Conservation (phyloP, 2,113 vertebrate species). For the Callochromis pleurospilus region DNA sequence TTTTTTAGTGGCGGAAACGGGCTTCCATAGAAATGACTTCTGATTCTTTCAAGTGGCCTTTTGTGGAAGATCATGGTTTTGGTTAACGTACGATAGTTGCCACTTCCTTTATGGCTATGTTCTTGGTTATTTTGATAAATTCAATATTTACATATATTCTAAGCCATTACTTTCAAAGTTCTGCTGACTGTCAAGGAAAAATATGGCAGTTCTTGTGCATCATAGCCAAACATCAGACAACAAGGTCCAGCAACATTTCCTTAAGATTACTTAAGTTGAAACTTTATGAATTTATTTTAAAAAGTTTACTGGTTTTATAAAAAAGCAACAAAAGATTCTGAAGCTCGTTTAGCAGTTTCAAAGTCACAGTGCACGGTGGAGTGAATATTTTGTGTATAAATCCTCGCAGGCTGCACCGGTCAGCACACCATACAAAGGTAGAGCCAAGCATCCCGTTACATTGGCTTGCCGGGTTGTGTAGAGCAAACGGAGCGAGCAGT, state of each 20-base stretch:
- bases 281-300: background rate
- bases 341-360: fast-evolving
- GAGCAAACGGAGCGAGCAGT: background rate
- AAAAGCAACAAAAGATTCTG: background rate
- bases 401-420: background rate
- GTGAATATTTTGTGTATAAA: background rate
- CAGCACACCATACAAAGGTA: background rate
- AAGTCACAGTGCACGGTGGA: fast-evolving
- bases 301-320: fast-evolving
- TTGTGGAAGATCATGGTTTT: background rate
- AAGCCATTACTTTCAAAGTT: background rate
- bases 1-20: too few species aligned
- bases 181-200: fast-evolving
- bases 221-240: background rate
- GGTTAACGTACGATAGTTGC: background rate
- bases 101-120: background rate
- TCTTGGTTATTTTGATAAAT: background rate
- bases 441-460: background rate
- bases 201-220: background rate
- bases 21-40: background rate
- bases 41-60: background rate
- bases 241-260: background rate
- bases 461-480: too few species aligned
- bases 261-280: background rate
- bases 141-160: background rate